Base-by-base conservation (phyloP, 2,888 invertebrate genomes). In the Pediacus dermestoides region DNA sequence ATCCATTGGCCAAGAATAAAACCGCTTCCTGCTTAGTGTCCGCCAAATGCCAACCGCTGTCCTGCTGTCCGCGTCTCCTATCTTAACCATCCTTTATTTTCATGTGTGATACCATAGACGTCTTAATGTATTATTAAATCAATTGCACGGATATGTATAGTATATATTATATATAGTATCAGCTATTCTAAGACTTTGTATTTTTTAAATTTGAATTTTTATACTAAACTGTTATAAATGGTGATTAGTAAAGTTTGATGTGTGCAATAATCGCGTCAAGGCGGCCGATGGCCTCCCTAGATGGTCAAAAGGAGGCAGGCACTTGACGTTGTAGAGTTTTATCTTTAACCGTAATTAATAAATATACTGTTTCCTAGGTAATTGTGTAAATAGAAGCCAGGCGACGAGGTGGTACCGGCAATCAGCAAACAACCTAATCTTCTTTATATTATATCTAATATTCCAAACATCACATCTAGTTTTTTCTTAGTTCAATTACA, bases 201-300 rank as follows among this genome's bases (percentile, higher is more conserved):
- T 70, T 69, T 70, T 70, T 70, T 68, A 68, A 70, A 70, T 70
- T 70, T 70, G 67, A 69, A 70, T 69, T 70, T 70, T 70, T 70
- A 70, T 70, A 70, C 70, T 70, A 68, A 68, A 69, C 67, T 69
- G 68, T 70, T 69, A 68, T 66, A 66, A 67, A 67, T 66, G 66
- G 64, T 67, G 61, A 67, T 66, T 68, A 69, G 70, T 64, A 65
- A 66, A 56, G 61, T 66, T 68, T 67, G 66, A 66, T 67, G 66
- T 68, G 68, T 69, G 69, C 68, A 70, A 69, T 69, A 68, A 68
- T 53, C 54, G 60, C 60, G 57, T 53, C 50, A 53, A 51, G 46
- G 49, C 51, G 53, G 53, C 55, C 50, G 47, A 52, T 52, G 53
- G 53, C 55, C 50, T 46, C 52, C 44, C 54, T 50, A 54, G 48